Base-by-base conservation (phyloP, 2,113 vertebrate species). In the Eira barbara region DNA sequence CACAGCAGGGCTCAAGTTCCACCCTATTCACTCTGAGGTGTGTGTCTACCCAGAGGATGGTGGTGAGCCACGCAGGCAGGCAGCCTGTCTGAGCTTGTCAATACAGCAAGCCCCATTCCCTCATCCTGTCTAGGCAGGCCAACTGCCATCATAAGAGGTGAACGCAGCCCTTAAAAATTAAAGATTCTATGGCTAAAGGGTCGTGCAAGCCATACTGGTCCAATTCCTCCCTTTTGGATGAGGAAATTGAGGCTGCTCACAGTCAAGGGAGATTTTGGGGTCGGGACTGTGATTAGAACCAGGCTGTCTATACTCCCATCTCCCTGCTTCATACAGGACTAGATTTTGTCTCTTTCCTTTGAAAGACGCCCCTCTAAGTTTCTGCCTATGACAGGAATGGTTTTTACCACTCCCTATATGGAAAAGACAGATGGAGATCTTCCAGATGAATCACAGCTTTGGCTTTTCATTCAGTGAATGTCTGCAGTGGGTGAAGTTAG, bases 381-480 rank as follows among this genome's bases (percentile, higher is more conserved):
- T 69, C 71, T 79, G 36, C 91, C 80, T 52, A 21, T 89, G 52
- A 89, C 21, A 29, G 47, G 14, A n/a, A 21, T 92, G 47, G 47
- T 57, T 95, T 95, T 86, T n/a, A 93, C 71, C 92, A 94, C 83
- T 97, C 74, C 78, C 67, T 96, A 27, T 49, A 73, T 3, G 57
- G 57, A 78, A 96, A 96, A 89, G 63, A 79, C 42, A 95, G 49
- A 36, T 91, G 61, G 76, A 78, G 18, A 49, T 42, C 47, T 93
- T 95, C 80, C 93, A 95, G 29, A 45, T 91, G 65, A 98, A 17
- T 93, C 89, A 61, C 20, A 73, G 39, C 5, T 78, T 91, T 83
- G 42, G 36, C 34, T 97, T 97, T 96, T 89, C 80, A 97, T 79
- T 52, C 79, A 84, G 13, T 18, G 86, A 83, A 95, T 61, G 39